phyloP scores from a whole-genome alignment of 2,113 vertebrate genomes.

The Pleuronectes platessa region DNA sequence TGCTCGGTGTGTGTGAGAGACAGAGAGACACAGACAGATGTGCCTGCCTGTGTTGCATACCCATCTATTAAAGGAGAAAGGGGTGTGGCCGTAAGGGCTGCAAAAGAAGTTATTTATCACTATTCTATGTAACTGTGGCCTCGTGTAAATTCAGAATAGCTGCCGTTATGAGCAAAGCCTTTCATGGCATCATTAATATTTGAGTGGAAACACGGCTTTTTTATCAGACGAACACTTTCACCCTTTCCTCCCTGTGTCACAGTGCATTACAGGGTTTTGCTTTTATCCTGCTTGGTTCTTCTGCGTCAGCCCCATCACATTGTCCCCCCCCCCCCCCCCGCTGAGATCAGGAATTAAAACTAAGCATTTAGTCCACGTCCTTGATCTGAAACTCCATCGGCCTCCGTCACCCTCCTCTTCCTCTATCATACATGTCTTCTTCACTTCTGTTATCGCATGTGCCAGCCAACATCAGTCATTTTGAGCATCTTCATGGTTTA shows the following conservation, averaged over 20 bases:
- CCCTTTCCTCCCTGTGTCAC: conserved; percentile 76
- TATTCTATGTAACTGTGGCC: conserved; percentile 62
- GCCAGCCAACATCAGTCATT: conserved; percentile 16
- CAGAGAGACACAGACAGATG: conserved; percentile 25
- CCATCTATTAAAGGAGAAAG: conserved; percentile 57
- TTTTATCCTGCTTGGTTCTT: conserved; percentile 79
- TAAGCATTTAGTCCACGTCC: conserved; percentile 24
- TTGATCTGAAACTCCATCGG: conserved; percentile 21
- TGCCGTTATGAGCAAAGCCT: conserved; percentile 76
- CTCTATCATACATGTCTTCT: conserved; percentile 2
- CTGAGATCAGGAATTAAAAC: conserved; percentile 44
- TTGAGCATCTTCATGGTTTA: conserved; percentile 14
- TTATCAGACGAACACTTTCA: conserved; percentile 78
- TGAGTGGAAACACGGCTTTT: conserved; percentile 81
- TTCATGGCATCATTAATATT: conserved; percentile 84
- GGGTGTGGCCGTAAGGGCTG: conserved; percentile 39
- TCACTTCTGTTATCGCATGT: conserved; percentile 6
- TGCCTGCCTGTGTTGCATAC: conserved; percentile 42
- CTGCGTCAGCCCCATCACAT: conserved; percentile 41
- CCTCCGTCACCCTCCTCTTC: conserved; percentile 19
- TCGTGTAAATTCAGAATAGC: conserved; percentile 75
- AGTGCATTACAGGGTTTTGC: conserved; percentile 82
- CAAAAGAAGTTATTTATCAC: conserved; percentile 70
- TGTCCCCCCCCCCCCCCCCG: background rate
- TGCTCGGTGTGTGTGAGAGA: conserved; percentile 5